A percentile compares a stretch with the other conserved stretches of the same genome.
These are phyloP conservation scores for Ornithoptera priamus DNA, from an alignment of 2,888 invertebrate species.

Conservation along the genomic window DNA sequence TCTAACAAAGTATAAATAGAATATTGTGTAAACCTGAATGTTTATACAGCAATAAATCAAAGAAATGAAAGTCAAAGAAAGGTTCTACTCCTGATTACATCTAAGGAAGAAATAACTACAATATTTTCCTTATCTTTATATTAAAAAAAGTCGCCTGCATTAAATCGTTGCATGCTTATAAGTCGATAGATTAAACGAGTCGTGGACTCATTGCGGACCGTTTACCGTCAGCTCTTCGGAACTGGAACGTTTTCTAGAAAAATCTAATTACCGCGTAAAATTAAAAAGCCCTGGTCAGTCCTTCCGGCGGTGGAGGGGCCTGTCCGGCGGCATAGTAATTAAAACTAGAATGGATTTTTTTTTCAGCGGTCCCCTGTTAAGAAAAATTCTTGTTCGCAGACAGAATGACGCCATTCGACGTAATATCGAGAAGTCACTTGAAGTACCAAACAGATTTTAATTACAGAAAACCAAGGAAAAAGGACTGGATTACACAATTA, in stretches of 20 bases:
- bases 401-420: slow-evolving; percentile 23
- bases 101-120: no score
- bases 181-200: slow-evolving; percentile 15
- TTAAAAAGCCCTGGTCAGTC: slow-evolving; percentile 53
- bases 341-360: slow-evolving; percentile 49
- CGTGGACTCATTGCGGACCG: slow-evolving; percentile 24
- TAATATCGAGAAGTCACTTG: slow-evolving; percentile 7
- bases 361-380: slow-evolving; percentile 35
- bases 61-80: no score
- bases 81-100: no score
- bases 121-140: no score
- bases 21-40: no score
- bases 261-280: slow-evolving; percentile 66
- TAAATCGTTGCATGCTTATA: neutral
- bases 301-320: slow-evolving; percentile 43
- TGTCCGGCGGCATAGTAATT: slow-evolving; percentile 55
- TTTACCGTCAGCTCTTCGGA: slow-evolving; percentile 31
- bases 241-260: slow-evolving; percentile 38
- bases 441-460: no score
- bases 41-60: no score
- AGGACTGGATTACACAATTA: no score
- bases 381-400: slow-evolving; percentile 28
- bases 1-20: no score
- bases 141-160: no score
- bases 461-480: no score